Conservation (phyloP, 2,113 vertebrate genomes). For the Alligator mississippiensis region DNA sequence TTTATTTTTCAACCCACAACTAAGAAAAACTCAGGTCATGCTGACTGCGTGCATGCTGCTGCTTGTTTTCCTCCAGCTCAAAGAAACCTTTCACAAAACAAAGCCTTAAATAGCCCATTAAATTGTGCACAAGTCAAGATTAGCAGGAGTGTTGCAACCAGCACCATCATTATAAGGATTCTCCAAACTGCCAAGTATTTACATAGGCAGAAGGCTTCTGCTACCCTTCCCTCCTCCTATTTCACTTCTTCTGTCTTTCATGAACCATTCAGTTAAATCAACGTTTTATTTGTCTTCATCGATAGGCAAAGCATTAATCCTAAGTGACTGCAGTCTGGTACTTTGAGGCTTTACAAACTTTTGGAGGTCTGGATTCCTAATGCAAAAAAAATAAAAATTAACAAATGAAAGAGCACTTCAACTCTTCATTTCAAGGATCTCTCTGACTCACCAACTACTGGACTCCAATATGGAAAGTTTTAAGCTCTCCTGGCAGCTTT, state of each 20-base stretch:
- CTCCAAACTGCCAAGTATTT: background rate
- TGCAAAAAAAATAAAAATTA: background rate
- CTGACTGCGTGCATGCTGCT: background rate
- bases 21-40: background rate
- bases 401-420: constrained; percentile 13
- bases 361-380: background rate
- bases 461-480: constrained; percentile 58
- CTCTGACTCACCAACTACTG: constrained; percentile 63
- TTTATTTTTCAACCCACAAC: background rate
- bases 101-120: background rate
- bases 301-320: background rate
- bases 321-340: background rate
- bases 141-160: background rate
- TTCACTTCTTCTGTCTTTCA: background rate
- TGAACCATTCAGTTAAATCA: background rate
- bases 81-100: background rate
- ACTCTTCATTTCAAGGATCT: constrained; percentile 1
- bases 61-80: background rate
- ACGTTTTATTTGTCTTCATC: constrained; percentile 14
- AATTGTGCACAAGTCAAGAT: background rate
- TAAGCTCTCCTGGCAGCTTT: constrained; percentile 10
- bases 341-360: background rate
- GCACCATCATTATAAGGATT: background rate
- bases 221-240: background rate
- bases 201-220: background rate